Evolutionary conservation across 1,140 invertebrate genomes (phyloP).

Genomic region (Phenacoccus solenopsis): DNA sequence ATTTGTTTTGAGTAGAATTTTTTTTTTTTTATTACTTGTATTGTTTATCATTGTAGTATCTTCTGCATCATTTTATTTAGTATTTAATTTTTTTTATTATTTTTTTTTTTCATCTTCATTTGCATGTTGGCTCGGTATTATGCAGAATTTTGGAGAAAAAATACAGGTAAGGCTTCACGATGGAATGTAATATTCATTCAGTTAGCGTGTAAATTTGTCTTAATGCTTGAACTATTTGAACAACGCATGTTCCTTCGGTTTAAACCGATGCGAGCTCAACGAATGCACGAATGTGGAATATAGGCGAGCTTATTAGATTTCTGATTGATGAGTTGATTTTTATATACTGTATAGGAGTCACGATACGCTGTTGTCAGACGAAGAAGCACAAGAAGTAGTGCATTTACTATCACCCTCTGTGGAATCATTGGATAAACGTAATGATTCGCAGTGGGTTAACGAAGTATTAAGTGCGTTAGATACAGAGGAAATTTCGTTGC

Average conservation of each 20-base stretch:
- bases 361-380: constrained; percentile 64
- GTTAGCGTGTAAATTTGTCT: too few relatives aligned
- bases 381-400: constrained; percentile 72
- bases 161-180: constrained; percentile 18
- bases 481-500: background rate
- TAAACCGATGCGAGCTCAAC: too few relatives aligned
- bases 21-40: constrained; percentile 16
- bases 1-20: too few relatives aligned
- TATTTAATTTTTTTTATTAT: constrained; percentile 19
- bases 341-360: constrained; percentile 33
- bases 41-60: constrained; percentile 15
- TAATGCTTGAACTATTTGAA: too few relatives aligned
- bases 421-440: background rate
- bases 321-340: too few relatives aligned
- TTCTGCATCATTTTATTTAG: constrained; percentile 20
- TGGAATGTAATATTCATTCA: too few relatives aligned
- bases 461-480: background rate
- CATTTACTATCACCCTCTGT: constrained; percentile 50
- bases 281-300: too few relatives aligned
- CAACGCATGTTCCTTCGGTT: too few relatives aligned
- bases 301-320: too few relatives aligned
- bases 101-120: constrained; percentile 7
- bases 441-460: background rate
- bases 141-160: constrained; percentile 21
- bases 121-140: background rate